Evolutionary conservation across 2,888 invertebrate genomes (phyloP), one percentile per base, ranked within the genome.

Genomic region (Xestia rhomboidea): DNA sequence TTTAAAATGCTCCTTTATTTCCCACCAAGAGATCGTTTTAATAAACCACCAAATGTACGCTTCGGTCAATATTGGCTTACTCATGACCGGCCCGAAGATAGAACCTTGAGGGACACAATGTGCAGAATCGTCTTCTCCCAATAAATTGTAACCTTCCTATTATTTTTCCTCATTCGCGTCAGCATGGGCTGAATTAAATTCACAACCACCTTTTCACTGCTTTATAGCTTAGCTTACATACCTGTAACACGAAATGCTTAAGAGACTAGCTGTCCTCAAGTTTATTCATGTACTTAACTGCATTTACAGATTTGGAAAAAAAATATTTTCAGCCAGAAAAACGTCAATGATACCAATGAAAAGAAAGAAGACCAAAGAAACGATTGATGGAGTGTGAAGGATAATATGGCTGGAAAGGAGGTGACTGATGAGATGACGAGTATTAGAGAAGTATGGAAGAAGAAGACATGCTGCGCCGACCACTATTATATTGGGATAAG

Each of bases 41-140:
- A 57, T 76, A 76, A 46, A 54, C 67, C 51, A 18, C 8, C 30
- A 54, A 51, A 38, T n/a, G n/a, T 81, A 15, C 4, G 18, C n/a
- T 60, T 76, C 11, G 21, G 18, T 51, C 18, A 62, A 63, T 68
- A 68, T 79, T 82, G 30, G 44, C 67, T 62, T n/a, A n/a, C 62
- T 41, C 77, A 54, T 30, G 41, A 54, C 10, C 27, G 46, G 54
- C 2, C 51, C 77, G 13, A 77, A 46, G 15, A 63, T 41, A 64
- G 27, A 27, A 77, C 63, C 83, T 83, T 68, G 68, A 77, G 78
- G 57, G 57, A 80, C 77, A 44, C 83, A 68, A 30, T 49, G 63
- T 77, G 68, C 83, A 24, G 34, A 77, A 34, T 80, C 57, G 34
- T 27, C 49, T 41, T 49, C 49, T 82, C 44, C 27, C 34, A 82